Conservation (phyloP, 2,888 invertebrate genomes). For the Coleophora deauratella region DNA sequence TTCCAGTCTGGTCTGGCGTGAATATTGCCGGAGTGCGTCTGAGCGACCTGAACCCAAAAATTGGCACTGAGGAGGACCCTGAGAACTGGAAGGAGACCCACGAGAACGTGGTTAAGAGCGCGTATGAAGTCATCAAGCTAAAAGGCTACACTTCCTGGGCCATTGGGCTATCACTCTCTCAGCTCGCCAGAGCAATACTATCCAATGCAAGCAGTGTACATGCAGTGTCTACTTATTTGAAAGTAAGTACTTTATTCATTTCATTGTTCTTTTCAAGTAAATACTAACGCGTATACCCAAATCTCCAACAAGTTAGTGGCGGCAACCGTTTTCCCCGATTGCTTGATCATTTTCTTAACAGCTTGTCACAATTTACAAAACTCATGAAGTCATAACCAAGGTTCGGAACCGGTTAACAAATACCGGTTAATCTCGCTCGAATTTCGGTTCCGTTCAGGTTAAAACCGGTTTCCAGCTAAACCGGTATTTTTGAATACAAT, state of each 20-base stretch:
- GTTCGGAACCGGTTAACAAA: too few relatives aligned
- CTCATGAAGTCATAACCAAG: too few relatives aligned
- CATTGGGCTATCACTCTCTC: conserved; percentile 85
- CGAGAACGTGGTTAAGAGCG: conserved; percentile 85
- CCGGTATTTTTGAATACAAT: too few relatives aligned
- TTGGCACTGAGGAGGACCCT: conserved; percentile 81
- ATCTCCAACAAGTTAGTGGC: too few relatives aligned
- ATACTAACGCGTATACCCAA: too few relatives aligned
- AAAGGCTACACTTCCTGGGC: conserved; percentile 96
- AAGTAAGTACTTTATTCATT: conserved; percentile 74
- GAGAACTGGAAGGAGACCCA: conserved; percentile 88
- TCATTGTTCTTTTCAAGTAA: too few relatives aligned
- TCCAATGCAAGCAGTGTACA: conserved; percentile 83
- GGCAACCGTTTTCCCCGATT: too few relatives aligned
- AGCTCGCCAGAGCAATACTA: conserved; percentile 80
- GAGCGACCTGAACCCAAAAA: conserved; percentile 81
- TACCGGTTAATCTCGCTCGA: too few relatives aligned
- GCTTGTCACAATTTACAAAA: too few relatives aligned
- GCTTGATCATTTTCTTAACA: too few relatives aligned
- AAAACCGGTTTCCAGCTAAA: too few relatives aligned
- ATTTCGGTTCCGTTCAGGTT: too few relatives aligned
- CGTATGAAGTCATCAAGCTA: conserved; percentile 89
- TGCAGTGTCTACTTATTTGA: conserved; percentile 84
- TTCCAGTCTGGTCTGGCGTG: conserved; percentile 95
- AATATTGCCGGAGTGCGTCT: conserved; percentile 92